Percentiles rank a stretch among this genome's conserved stretches.
Conservation (phyloP, 2,888 invertebrate genomes). For the Autographa pulchrina region DNA sequence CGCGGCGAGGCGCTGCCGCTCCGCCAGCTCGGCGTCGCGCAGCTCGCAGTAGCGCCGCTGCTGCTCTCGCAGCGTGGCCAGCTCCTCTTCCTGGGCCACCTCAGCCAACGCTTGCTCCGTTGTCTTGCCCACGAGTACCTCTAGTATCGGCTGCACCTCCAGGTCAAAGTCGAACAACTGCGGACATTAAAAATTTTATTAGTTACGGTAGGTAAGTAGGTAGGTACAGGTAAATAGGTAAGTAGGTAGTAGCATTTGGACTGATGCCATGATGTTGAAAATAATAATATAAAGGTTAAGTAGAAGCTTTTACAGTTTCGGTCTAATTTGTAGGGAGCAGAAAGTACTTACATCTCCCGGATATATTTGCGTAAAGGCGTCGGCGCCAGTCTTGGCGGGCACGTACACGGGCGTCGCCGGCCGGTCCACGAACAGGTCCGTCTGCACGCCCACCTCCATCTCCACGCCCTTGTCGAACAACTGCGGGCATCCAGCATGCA, state of each 20-base stretch:
- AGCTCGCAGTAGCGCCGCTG: conserved; percentile 91
- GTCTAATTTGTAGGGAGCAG: no score
- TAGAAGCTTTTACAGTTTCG: no score
- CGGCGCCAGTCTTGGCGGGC: conserved; percentile 94
- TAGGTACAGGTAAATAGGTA: neutral
- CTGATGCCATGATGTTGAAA: no score
- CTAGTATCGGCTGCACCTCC: conserved; percentile 97
- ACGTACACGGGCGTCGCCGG: conserved; percentile 94
- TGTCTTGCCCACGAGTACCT: conserved; percentile 96
- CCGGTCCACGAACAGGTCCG: conserved; percentile 95
- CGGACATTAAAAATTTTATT: neutral
- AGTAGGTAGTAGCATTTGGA: no score
- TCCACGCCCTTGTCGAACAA: conserved; percentile 93
- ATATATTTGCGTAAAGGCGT: conserved; percentile 95
- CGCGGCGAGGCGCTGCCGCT: conserved; percentile 94
- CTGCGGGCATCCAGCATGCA: conserved; percentile 68
- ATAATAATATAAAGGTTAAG: no score
- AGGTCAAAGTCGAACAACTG: conserved; percentile 97
- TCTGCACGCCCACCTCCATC: conserved; percentile 94
- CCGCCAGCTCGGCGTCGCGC: conserved; percentile 95
- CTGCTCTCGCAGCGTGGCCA: conserved; percentile 94
- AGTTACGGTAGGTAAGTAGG: neutral
- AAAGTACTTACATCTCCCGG: conserved; percentile 93
- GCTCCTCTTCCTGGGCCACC: conserved; percentile 97
- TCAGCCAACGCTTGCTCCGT: conserved; percentile 97